These are phyloP conservation scores for Cebidichthys violaceus DNA, from an alignment of 2,113 vertebrate genomes.

Conservation along the genomic window DNA sequence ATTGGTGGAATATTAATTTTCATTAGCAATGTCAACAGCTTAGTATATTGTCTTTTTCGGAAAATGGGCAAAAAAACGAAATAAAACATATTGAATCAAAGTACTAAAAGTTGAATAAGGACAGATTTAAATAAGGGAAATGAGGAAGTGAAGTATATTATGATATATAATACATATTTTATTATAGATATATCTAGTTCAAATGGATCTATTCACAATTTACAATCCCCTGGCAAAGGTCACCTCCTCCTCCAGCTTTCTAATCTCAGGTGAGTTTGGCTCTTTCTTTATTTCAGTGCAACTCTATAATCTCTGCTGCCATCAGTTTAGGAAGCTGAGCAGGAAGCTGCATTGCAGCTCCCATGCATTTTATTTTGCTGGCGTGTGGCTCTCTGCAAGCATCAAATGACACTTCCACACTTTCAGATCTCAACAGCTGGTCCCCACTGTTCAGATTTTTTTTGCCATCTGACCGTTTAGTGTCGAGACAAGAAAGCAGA, in stretches of 20 bases:
- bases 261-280: background rate
- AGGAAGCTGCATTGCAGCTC: conserved; percentile 17
- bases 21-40: background rate
- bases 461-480: conserved; percentile 29
- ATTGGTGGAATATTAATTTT: background rate
- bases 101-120: background rate
- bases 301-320: background rate
- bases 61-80: background rate
- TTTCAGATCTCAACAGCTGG: conserved; percentile 30
- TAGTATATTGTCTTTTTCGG: background rate
- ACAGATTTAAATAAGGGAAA: background rate
- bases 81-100: background rate
- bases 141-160: background rate
- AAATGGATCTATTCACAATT: background rate
- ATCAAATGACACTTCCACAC: conserved; percentile 19
- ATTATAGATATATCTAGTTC: background rate
- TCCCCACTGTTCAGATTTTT: conserved; percentile 2
- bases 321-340: background rate
- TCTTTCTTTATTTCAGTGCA: conserved; percentile 1
- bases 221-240: background rate
- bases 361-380: conserved; percentile 7
- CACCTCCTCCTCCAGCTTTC: background rate
- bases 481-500: background rate
- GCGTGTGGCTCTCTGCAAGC: conserved; percentile 20
- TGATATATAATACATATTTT: background rate